Base-by-base conservation (phyloP, 2,888 invertebrate genomes). In the Lasioglossum morio region DNA sequence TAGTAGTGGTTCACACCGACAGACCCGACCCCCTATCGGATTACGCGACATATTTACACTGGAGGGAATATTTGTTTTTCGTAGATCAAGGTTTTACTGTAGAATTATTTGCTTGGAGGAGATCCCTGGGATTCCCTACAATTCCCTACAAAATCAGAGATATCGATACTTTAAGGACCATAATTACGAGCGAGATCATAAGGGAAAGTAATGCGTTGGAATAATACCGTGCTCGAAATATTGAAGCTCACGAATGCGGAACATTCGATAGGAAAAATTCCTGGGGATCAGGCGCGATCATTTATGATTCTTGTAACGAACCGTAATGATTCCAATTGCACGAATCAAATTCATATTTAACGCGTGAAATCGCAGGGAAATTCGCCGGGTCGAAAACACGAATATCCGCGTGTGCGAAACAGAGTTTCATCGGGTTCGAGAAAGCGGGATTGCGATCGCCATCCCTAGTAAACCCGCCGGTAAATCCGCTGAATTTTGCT, bases 401-500 rank as follows among this genome's bases (percentile, higher is more conserved):
- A 77, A 80, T 53, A 77, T 53, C 16, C 23, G n/a, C 0, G 16
- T 27, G 19, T 19, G n/a, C 37, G 40, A 70, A 77, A 82, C 19
- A 14, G 69, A 79, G 70, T 86, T 81, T 8, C 72, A 79, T 63
- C 34, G n/a, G 27, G 72, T 30, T 12, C 53, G 27, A 43, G 30
- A 14, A 27, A 34, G n/a, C 48, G 3, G 53, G 66, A 75, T 74
- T 79, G 78, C 40, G 48, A 81, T 73, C 72, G 46, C 27, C 48
- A 30, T 43, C 16, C 63, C n/a, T 77, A 70, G 70, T 82, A 82
- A 82, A n/a, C 76, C 46, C 27, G 10, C 30, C 16, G 30, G 66
- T 48, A 85, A 81, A 81, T 81, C 76, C 76, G 43, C 5, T 14
- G 76, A 81, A 72, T 87, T 86, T 82, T 74, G 77, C 60, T 74